phyloP scores from a whole-genome alignment of 2,888 invertebrate genomes.

The Iphiclides podalirius region DNA sequence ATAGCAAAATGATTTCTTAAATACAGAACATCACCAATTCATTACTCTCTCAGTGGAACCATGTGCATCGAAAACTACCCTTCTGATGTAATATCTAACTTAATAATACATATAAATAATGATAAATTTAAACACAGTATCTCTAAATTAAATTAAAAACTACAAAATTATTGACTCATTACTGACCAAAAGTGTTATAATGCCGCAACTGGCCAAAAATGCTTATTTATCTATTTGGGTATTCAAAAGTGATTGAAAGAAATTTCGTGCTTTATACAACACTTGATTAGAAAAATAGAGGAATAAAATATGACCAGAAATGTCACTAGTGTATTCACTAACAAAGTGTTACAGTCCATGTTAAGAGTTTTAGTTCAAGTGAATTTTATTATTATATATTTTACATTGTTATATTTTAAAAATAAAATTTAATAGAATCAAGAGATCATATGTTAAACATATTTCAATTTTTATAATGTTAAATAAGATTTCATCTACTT shows the following conservation, averaged over 20 bases:
- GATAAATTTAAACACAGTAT: slow-evolving; percentile 3
- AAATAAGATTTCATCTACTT: no score
- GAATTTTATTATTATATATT: no score
- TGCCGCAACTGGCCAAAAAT: slow-evolving; percentile 27
- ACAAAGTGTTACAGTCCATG: no score
- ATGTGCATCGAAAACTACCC: background rate
- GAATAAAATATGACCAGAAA: background rate
- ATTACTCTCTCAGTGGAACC: no score
- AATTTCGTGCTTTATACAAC: background rate
- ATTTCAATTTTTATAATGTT: no score
- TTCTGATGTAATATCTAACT: background rate
- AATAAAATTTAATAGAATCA: no score
- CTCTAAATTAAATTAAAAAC: background rate
- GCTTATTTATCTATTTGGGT: background rate
- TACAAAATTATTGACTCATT: slow-evolving; percentile 24
- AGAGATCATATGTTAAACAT: no score
- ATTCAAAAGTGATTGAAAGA: background rate
- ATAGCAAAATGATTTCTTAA: no score
- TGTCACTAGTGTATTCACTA: background rate
- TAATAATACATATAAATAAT: background rate
- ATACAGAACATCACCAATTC: no score
- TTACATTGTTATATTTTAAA: no score
- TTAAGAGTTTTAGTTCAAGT: no score
- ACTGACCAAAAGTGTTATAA: slow-evolving; percentile 35
- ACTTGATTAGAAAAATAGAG: background rate